Evolutionary conservation across 2,888 invertebrate genomes (phyloP).

Genomic region (Julus scandinavius): DNA sequence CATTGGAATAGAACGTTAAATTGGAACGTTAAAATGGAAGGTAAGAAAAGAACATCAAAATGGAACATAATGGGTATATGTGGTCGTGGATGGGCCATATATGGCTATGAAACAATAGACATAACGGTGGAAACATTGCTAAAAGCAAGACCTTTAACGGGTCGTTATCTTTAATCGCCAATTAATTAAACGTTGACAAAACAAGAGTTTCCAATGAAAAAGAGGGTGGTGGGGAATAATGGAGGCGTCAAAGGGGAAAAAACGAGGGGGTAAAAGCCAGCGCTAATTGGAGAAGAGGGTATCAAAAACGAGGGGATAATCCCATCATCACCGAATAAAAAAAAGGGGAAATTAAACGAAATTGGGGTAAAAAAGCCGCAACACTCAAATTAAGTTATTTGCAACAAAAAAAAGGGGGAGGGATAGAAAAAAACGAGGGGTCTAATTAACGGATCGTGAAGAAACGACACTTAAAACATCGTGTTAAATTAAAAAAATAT

Average conservation of each 20-base stretch:
- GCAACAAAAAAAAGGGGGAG: background rate
- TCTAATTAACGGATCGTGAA: background rate
- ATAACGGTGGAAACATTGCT: no score
- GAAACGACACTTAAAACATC: background rate
- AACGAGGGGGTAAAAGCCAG: background rate
- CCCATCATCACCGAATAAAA: background rate
- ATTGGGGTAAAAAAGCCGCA: constrained; percentile 17
- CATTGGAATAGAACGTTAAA: no score
- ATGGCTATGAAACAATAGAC: no score
- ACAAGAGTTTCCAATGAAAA: background rate
- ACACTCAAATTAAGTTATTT: background rate
- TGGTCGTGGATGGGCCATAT: no score
- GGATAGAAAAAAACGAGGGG: constrained; percentile 10
- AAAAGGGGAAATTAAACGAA: background rate
- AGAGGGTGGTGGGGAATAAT: background rate
- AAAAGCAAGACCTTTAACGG: background rate
- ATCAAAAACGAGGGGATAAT: background rate
- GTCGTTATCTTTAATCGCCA: background rate
- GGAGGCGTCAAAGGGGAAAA: background rate
- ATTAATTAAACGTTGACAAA: constrained; percentile 9
- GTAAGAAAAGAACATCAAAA: no score
- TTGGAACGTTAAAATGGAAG: no score
- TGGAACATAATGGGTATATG: no score
- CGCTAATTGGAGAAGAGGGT: constrained; percentile 26
- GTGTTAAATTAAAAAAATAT: background rate